Evolutionary conservation across 2,888 invertebrate species (phyloP).

Genomic region (Erebia ligea): DNA sequence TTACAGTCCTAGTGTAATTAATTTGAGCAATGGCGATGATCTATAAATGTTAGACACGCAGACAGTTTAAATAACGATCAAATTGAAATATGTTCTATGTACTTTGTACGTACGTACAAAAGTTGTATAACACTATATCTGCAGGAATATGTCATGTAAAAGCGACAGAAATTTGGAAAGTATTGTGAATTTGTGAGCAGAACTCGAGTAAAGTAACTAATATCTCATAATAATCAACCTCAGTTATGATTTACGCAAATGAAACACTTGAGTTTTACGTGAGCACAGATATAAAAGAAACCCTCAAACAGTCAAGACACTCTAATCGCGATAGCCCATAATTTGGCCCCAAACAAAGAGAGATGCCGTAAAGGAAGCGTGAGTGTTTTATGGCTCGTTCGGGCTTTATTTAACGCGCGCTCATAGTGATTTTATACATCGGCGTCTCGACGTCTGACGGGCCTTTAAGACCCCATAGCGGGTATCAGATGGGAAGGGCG

Average conservation of each 20-base stretch:
- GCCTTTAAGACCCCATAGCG: conserved; percentile 47
- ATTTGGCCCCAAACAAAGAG: conserved; percentile 70
- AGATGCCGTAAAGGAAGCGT: conserved; percentile 54
- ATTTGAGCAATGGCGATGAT: no score
- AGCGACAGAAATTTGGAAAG: no score
- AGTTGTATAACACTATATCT: no score
- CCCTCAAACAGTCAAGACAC: conserved; percentile 9
- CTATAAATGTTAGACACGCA: no score
- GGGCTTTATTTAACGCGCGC: conserved; percentile 75
- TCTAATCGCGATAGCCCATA: conserved; percentile 54
- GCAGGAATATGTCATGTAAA: no score
- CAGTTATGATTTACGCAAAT: conserved; percentile 2
- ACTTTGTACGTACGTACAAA: no score
- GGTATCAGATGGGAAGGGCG: conserved; percentile 45
- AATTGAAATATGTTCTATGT: no score
- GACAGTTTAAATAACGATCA: no score
- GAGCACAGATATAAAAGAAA: conserved; percentile 7
- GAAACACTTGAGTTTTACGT: not conserved
- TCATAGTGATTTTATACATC: conserved; percentile 76
- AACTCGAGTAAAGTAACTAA: no score
- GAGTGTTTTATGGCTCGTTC: conserved; percentile 70
- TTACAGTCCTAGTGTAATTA: no score
- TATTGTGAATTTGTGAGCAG: no score
- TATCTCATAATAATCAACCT: no score
- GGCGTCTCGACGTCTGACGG: conserved; percentile 63